These are phyloP conservation scores for Borostomias antarcticus DNA, from an alignment of 2,797 vertebrate genomes.

Conservation along the genomic window DNA sequence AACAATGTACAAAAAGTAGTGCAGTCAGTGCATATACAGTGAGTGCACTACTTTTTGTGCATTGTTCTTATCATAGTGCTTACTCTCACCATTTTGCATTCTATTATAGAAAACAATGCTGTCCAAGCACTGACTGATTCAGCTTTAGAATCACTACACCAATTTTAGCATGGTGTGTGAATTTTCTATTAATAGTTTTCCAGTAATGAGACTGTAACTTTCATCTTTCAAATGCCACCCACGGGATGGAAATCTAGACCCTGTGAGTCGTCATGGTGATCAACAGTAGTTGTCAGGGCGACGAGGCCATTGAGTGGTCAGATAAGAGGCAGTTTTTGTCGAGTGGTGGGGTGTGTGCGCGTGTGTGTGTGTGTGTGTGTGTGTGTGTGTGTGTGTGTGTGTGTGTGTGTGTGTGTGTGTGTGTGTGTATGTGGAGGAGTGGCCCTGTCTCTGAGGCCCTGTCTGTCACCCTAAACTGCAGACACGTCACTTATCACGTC, in stretches of 20 bases:
- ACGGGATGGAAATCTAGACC: constrained; percentile 17
- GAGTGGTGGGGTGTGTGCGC: constrained; percentile 27
- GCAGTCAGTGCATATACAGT: no score
- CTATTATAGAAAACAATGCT: no score
- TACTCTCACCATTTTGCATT: no score
- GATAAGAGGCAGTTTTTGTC: constrained; percentile 35
- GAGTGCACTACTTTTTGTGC: no score
- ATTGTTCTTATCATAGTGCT: no score
- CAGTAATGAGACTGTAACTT: background rate
- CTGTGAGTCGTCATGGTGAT: constrained; percentile 13
- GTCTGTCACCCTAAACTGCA: constrained; percentile 16
- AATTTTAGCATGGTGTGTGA: no score
- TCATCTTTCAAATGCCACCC: constrained; percentile 11
- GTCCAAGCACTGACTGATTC: no score
- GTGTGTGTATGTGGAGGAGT: background rate
- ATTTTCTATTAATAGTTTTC: no score
- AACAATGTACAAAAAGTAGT: no score
- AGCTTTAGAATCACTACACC: no score
- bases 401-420: no score
- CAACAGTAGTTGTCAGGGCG: constrained; percentile 21
- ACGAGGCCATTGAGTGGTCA: background rate
- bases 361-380: background rate
- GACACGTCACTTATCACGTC: constrained; percentile 32
- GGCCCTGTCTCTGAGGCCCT: background rate
- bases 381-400: background rate